These are phyloP conservation scores for Acropternis orthonyx DNA, from an alignment of 2,797 vertebrate species.

Conservation along the genomic window DNA sequence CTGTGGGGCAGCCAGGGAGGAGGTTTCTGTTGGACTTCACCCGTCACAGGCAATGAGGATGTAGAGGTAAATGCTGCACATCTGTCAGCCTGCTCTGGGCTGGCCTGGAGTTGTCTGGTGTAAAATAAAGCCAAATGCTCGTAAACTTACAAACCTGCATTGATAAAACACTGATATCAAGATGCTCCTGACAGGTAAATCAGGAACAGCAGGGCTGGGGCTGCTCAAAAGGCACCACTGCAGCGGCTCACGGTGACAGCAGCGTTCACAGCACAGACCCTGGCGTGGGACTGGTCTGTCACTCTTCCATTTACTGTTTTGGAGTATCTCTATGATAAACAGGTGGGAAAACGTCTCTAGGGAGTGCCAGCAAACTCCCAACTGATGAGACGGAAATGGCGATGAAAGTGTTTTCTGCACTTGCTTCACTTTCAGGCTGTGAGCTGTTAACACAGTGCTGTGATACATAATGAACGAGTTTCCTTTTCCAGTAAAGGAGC, in stretches of 20 bases:
- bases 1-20: not conserved
- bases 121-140: slow-evolving; percentile 56
- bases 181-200: not conserved
- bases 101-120: slow-evolving; percentile 8
- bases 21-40: slow-evolving; percentile 57
- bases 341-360: not conserved
- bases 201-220: fast-evolving
- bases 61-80: slow-evolving; percentile 56
- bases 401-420: not conserved
- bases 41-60: slow-evolving; percentile 38
- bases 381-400: fast-evolving
- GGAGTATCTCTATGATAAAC: not conserved
- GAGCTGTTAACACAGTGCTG: not conserved
- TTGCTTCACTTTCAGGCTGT: not conserved
- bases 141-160: not conserved
- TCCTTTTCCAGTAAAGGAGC: not conserved
- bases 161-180: slow-evolving; percentile 20
- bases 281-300: not conserved
- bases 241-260: not conserved
- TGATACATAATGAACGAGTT: not conserved
- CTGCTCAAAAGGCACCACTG: not conserved
- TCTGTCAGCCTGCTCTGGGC: slow-evolving; percentile 60
- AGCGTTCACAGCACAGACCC: not conserved
- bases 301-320: not conserved
- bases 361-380: not conserved